Percentiles rank a stretch among this genome's conserved stretches.
phyloP scores from a whole-genome alignment of 2,888 invertebrate species.

The Uropetala carovei region DNA sequence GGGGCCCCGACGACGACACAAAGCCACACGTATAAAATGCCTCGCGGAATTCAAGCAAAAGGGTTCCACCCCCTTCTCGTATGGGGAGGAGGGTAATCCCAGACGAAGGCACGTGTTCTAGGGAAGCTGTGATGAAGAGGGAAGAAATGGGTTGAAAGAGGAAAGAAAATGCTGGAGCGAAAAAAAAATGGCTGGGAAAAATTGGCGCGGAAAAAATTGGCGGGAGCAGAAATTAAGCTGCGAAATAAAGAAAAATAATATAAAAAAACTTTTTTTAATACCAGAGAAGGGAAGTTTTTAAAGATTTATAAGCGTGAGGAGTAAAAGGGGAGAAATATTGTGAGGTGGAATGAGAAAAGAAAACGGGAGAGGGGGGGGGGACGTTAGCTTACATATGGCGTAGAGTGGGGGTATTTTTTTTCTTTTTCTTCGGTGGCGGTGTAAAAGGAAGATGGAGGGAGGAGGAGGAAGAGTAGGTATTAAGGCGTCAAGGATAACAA shows the following conservation, averaged over 20 bases:
- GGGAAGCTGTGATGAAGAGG: too few species aligned
- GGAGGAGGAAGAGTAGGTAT: slow-evolving; percentile 24
- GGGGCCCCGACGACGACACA: slow-evolving; percentile 36
- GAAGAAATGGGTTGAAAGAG: too few species aligned
- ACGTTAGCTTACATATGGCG: not conserved
- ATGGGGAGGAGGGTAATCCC: not conserved
- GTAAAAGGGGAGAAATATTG: not conserved
- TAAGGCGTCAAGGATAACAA: slow-evolving; percentile 60
- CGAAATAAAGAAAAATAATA: not conserved
- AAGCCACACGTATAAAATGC: slow-evolving; percentile 54
- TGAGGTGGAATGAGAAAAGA: not conserved
- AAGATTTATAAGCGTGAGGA: not conserved
- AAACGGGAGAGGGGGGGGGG: not conserved
- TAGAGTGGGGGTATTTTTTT: not conserved
- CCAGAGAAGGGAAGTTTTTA: not conserved
- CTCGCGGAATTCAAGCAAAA: slow-evolving; percentile 25
- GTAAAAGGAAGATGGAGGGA: slow-evolving; percentile 11
- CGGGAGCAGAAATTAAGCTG: slow-evolving; percentile 33
- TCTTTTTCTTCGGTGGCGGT: too few species aligned
- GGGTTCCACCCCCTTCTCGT: not conserved
- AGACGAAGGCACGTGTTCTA: not conserved
- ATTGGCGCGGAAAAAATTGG: not conserved
- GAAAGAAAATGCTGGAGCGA: not conserved
- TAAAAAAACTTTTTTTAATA: not conserved
- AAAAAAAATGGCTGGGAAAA: not conserved